These are phyloP conservation scores for Palythoa grandiflora DNA, from an alignment of 92 coral and sea anemone species.

Conservation along the genomic window DNA sequence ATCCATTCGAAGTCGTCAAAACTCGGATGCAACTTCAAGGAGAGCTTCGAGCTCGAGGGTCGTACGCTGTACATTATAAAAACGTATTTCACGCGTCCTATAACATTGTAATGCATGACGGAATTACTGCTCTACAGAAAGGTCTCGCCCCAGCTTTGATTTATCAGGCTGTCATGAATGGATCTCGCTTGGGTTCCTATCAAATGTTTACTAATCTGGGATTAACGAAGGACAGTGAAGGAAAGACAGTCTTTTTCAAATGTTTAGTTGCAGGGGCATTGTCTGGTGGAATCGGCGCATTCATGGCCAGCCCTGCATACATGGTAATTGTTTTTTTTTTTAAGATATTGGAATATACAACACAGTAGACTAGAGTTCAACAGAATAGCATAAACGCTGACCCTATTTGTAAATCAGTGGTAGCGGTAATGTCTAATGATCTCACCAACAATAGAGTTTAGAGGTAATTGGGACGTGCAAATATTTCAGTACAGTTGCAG, in stretches of 20 bases:
- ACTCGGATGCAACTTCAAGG: slow-evolving; percentile 99
- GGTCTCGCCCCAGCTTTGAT: slow-evolving; percentile 88
- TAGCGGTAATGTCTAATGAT: too few relatives aligned
- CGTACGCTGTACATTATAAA: slow-evolving; percentile 84
- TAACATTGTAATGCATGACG: slow-evolving; percentile 90
- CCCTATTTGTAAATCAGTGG: background rate
- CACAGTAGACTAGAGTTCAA: background rate
- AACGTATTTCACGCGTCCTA: slow-evolving; percentile 93
- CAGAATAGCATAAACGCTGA: background rate
- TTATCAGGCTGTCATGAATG: slow-evolving; percentile 96
- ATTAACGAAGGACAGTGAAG: slow-evolving; percentile 79
- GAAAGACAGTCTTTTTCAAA: slow-evolving; percentile 81
- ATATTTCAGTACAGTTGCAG: too few relatives aligned
- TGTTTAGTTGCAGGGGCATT: slow-evolving; percentile 92
- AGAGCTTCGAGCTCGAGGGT: slow-evolving; percentile 89
- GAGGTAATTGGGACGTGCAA: too few relatives aligned
- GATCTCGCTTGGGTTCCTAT: slow-evolving; percentile 89
- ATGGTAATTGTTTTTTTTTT: slow-evolving; percentile 62
- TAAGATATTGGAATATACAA: too few relatives aligned
- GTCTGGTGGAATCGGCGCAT: slow-evolving; percentile 91
- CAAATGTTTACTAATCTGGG: slow-evolving; percentile 82
- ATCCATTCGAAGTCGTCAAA: slow-evolving; percentile 97
- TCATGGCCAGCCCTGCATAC: slow-evolving; percentile 87
- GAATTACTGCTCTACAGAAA: slow-evolving; percentile 89
- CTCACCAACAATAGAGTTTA: too few relatives aligned